Percentiles rank a stretch among this genome's conserved stretches.
Evolutionary conservation across 2,797 vertebrate species (phyloP).

Genomic region (Caiman crocodilus): DNA sequence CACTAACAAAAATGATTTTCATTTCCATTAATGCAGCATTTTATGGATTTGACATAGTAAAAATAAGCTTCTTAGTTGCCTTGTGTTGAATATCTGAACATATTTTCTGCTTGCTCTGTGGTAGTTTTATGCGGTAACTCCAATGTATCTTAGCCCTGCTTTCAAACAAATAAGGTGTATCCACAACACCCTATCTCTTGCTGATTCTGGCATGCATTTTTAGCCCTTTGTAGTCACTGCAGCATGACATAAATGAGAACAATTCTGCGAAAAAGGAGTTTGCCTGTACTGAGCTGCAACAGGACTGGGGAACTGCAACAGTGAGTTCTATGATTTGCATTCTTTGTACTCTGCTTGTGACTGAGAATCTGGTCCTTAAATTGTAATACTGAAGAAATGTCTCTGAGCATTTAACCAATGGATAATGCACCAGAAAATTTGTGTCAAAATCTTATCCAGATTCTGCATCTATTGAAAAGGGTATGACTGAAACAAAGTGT

Average conservation of each 20-base stretch:
- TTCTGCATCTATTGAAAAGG: neutral
- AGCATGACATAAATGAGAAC: neutral
- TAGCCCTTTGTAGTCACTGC: neutral
- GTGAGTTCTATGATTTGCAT: rapidly evolving
- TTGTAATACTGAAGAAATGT: neutral
- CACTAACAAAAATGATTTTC: conserved; percentile 33
- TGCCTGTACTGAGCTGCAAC: neutral
- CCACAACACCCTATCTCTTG: rapidly evolving
- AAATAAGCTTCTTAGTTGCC: neutral
- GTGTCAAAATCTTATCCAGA: neutral
- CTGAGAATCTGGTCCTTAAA: neutral
- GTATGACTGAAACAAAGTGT: neutral
- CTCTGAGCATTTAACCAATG: rapidly evolving
- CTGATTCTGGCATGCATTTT: neutral
- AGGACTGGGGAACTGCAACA: neutral
- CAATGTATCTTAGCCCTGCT: neutral
- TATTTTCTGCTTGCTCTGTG: neutral
- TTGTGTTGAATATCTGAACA: neutral
- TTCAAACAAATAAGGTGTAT: neutral
- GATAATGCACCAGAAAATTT: neutral
- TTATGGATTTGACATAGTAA: neutral
- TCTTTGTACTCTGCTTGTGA: neutral
- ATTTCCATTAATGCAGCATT: conserved; percentile 4
- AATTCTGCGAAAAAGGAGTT: neutral
- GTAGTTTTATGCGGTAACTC: neutral